Conservation (phyloP, 2,113 vertebrate genomes). For the Urocitellus parryii region DNA sequence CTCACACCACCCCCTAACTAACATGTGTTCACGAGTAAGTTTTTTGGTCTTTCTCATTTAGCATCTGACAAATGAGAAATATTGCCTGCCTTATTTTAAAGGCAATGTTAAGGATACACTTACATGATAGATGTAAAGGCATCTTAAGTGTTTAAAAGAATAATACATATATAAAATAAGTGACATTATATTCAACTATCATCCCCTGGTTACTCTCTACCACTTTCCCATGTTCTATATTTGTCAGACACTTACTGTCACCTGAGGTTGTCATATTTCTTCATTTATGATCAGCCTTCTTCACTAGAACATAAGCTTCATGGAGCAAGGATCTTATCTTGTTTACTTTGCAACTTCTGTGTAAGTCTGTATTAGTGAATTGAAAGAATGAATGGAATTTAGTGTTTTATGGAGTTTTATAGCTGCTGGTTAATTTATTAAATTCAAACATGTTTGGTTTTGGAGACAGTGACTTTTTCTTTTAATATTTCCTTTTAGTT, state of each 20-base stretch:
- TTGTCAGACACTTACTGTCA: neutral
- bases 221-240: neutral
- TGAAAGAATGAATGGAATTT: neutral
- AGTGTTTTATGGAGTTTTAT: neutral
- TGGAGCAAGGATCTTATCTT: neutral
- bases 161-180: neutral
- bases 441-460: constrained; percentile 39
- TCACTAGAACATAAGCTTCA: neutral
- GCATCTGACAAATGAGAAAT: neutral
- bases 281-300: neutral
- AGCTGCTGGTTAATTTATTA: neutral
- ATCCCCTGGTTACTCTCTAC: neutral
- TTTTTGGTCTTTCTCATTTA: neutral
- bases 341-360: neutral
- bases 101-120: neutral
- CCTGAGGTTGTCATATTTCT: neutral
- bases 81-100: neutral
- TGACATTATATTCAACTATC: neutral
- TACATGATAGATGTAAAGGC: neutral
- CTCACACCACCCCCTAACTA: neutral
- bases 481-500: too few species aligned
- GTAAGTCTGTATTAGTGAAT: neutral
- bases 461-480: neutral
- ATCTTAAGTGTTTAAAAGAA: constrained; percentile 19
- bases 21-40: neutral